These are phyloP conservation scores for Pocillopora verrucosa DNA, from an alignment of 64 coral and sea anemone genomes.

Conservation along the genomic window DNA sequence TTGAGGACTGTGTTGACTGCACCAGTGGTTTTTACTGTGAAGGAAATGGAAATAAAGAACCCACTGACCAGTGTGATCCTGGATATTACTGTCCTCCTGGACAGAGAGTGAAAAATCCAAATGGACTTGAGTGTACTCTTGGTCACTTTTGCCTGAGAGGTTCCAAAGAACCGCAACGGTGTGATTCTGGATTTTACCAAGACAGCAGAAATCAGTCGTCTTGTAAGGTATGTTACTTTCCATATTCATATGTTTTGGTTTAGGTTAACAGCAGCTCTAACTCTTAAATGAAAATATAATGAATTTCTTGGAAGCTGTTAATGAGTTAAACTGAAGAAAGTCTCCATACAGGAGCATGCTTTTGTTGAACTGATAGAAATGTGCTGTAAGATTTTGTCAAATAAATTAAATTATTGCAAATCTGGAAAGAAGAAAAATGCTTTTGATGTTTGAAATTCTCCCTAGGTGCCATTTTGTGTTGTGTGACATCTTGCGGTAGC, in stretches of 20 bases:
- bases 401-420: too few relatives aligned
- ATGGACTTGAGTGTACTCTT: conserved; percentile 61
- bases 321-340: background rate
- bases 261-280: too few relatives aligned
- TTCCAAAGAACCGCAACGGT: conserved; percentile 74
- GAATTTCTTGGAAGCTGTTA: too few relatives aligned
- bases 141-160: conserved; percentile 84
- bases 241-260: too few relatives aligned
- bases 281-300: too few relatives aligned
- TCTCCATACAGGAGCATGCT: background rate
- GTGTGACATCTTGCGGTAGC: too few relatives aligned
- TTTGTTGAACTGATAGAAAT: too few relatives aligned
- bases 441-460: too few relatives aligned
- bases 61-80: conserved; percentile 72
- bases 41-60: conserved; percentile 66
- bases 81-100: conserved; percentile 90
- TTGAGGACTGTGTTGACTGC: conserved; percentile 71
- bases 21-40: conserved; percentile 75
- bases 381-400: too few relatives aligned
- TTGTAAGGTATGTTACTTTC: conserved; percentile 74
- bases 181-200: conserved; percentile 86
- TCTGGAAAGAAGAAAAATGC: too few relatives aligned
- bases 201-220: conserved; percentile 50
- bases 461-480: too few relatives aligned
- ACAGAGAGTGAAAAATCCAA: conserved; percentile 71